Percentiles rank a stretch among this genome's conserved stretches.
Evolutionary conservation across 2,888 invertebrate genomes (phyloP).

Genomic region (Pyrocoelia pectoralis): DNA sequence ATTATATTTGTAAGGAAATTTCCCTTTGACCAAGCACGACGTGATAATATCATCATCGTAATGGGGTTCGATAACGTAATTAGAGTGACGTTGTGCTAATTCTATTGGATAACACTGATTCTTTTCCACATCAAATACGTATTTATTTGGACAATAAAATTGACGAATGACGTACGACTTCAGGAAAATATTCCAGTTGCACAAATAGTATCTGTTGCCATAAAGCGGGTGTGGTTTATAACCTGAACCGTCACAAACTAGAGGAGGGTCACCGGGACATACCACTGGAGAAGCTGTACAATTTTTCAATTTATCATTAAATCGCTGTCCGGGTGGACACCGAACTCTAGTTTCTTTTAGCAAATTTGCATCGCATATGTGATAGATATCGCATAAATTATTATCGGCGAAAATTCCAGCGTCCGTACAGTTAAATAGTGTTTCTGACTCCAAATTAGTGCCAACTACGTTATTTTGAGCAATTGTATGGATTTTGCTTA

Average conservation of each 20-base stretch:
- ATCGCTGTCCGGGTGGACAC: conserved; percentile 45
- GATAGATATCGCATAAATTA: conserved; percentile 43
- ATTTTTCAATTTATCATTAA: conserved; percentile 42
- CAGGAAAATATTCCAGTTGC: conserved; percentile 61
- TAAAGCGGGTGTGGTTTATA: conserved; percentile 61
- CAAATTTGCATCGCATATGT: conserved; percentile 46
- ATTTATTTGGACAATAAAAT: conserved; percentile 59
- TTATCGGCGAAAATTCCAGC: not conserved
- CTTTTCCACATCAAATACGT: conserved; percentile 54
- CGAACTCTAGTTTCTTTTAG: conserved; percentile 40
- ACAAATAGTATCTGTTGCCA: conserved; percentile 64
- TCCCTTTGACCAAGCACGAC: conserved; percentile 56
- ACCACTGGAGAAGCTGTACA: conserved; percentile 48
- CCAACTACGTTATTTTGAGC: too few relatives aligned
- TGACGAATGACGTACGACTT: conserved; percentile 62
- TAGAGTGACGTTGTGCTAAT: not conserved
- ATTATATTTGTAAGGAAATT: conserved; percentile 56
- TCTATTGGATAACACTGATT: conserved; percentile 45
- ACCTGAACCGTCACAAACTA: conserved; percentile 54
- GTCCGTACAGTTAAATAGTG: not conserved
- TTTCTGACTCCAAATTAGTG: too few relatives aligned
- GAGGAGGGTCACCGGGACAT: conserved; percentile 46
- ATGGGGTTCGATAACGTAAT: not conserved
- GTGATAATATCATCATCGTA: conserved; percentile 38
- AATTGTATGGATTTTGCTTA: too few relatives aligned